Evolutionary conservation across 2,888 invertebrate genomes (phyloP).

Genomic region (Athalia circularis): DNA sequence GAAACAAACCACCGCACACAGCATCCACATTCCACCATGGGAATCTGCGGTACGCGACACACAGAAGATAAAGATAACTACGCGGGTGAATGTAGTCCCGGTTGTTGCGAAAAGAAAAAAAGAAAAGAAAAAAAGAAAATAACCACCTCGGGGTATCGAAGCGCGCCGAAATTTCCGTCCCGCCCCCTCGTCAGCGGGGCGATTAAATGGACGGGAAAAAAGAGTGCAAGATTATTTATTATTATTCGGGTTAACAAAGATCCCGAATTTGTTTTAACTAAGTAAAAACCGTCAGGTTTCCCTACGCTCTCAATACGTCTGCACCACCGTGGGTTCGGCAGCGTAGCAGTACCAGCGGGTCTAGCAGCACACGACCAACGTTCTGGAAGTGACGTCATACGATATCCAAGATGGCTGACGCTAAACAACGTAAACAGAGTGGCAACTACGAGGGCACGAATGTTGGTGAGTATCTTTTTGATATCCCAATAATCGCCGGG

Average conservation of each 20-base stretch:
- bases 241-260: background rate
- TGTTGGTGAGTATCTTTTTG: conserved; percentile 68
- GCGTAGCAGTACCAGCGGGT: background rate
- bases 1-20: conserved; percentile 65
- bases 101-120: conserved; percentile 9
- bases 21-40: conserved; percentile 68
- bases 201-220: background rate
- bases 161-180: too few species aligned
- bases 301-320: too few species aligned
- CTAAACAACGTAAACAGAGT: conserved; percentile 76
- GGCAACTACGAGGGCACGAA: conserved; percentile 69
- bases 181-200: background rate
- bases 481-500: background rate
- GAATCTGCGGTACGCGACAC: conserved; percentile 64
- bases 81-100: conserved; percentile 62
- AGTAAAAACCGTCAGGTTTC: too few species aligned
- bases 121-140: background rate
- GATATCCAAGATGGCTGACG: conserved; percentile 73
- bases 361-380: conserved; percentile 55
- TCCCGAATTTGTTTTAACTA: too few species aligned
- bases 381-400: conserved; percentile 67
- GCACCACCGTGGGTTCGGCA: too few species aligned
- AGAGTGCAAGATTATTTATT: background rate
- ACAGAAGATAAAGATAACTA: conserved; percentile 60
- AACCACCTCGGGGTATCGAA: background rate